A percentile compares a stretch with the other conserved stretches of the same genome.
phyloP scores from a whole-genome alignment of 2,113 vertebrate genomes.

The Bubalus kerabau region DNA sequence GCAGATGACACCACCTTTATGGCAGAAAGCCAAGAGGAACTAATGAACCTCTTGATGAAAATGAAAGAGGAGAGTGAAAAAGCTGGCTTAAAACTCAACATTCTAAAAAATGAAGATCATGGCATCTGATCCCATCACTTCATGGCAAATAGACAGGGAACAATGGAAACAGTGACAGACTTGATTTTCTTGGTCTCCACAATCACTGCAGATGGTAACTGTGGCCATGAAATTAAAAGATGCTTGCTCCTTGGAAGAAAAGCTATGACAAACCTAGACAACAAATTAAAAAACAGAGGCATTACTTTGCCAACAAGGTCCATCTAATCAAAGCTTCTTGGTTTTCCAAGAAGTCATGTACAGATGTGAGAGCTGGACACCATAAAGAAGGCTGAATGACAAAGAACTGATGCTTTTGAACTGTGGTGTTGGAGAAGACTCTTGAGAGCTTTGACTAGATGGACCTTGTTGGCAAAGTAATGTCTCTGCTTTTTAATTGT shows the following conservation, averaged over 20 bases:
- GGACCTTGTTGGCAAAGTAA: background rate
- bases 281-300: background rate
- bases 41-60: background rate
- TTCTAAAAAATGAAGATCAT: background rate
- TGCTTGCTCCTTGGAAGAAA: background rate
- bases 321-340: background rate
- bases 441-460: background rate
- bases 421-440: background rate
- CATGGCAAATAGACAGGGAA: background rate
- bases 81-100: background rate
- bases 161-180: background rate
- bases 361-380: background rate
- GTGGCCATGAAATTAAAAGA: background rate
- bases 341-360: background rate
- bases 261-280: background rate
- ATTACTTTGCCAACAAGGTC: background rate
- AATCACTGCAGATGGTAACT: background rate
- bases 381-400: background rate
- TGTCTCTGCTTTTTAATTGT: background rate
- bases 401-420: background rate
- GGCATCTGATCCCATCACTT: background rate
- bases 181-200: background rate
- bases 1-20: background rate
- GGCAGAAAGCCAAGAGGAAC: background rate
- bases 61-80: background rate